These are phyloP conservation scores for Fratercula arctica DNA, from an alignment of 2,797 vertebrate species.

Conservation along the genomic window DNA sequence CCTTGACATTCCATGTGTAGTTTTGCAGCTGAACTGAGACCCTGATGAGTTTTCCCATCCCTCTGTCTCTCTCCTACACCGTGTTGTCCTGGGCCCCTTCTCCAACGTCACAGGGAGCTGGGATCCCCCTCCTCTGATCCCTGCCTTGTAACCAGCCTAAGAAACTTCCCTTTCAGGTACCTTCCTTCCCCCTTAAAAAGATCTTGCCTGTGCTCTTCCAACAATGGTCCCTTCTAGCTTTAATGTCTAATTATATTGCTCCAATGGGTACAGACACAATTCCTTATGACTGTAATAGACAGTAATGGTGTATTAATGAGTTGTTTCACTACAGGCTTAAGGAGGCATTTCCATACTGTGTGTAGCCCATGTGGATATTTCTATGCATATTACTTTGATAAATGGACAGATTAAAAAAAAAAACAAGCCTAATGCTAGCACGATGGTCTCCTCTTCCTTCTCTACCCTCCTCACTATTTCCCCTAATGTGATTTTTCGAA, in stretches of 20 bases:
- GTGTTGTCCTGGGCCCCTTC: neutral
- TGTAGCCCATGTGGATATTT: neutral
- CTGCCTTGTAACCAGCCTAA: too few species aligned
- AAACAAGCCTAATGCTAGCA: neutral
- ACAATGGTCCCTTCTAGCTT: neutral
- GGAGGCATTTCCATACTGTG: neutral
- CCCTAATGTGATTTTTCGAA: neutral
- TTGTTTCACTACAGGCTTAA: neutral
- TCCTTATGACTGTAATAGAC: neutral
- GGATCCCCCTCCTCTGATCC: neutral
- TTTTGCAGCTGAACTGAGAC: neutral
- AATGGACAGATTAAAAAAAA: neutral
- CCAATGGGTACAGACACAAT: neutral
- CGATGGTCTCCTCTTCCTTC: neutral
- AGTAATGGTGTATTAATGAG: neutral
- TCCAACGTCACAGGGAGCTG: rapidly evolving
- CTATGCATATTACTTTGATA: neutral
- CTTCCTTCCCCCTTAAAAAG: neutral
- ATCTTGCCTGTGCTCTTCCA: neutral
- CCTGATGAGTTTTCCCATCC: neutral
- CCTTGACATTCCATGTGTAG: too few species aligned
- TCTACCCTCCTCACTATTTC: neutral
- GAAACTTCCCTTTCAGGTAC: neutral
- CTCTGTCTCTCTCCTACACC: neutral
- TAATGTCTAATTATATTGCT: neutral